Percentiles rank a stretch among this genome's conserved stretches.
Evolutionary conservation across 2,113 vertebrate genomes (phyloP).

Genomic region (Chroicocephalus ridibundus): DNA sequence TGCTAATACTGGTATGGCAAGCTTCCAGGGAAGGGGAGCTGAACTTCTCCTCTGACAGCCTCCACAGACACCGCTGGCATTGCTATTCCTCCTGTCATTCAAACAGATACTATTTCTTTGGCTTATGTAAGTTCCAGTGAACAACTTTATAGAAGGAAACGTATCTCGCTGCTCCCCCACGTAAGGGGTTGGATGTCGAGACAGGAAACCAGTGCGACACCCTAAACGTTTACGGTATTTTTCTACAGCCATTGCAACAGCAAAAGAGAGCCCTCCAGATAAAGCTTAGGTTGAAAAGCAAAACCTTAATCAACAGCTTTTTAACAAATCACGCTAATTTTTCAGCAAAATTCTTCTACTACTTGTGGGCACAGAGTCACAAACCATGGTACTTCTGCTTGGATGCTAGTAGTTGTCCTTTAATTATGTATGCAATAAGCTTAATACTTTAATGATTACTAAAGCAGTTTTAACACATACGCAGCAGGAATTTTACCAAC

Average conservation of each 20-base stretch:
- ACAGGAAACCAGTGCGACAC: not conserved
- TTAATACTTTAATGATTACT: not conserved
- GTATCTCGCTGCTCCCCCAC: not conserved
- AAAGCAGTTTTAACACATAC: not conserved
- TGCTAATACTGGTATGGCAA: not conserved
- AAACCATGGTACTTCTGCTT: not conserved
- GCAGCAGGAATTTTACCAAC: not conserved
- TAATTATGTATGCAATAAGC: not conserved
- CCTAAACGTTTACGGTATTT: not conserved
- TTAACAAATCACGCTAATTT: not conserved
- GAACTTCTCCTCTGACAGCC: not conserved
- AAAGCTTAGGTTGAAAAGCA: not conserved
- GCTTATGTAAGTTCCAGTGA: not conserved
- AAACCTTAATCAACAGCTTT: not conserved
- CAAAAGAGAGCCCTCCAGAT: not conserved
- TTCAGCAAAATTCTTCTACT: not conserved
- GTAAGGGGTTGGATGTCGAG: not conserved
- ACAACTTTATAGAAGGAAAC: not conserved
- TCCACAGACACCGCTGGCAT: not conserved
- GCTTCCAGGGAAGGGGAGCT: not conserved
- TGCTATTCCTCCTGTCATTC: not conserved
- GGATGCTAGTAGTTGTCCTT: not conserved
- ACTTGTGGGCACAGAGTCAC: not conserved
- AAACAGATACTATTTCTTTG: not conserved
- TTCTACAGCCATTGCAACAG: not conserved